These are phyloP conservation scores for Leptopilina clavipes DNA, from an alignment of 1,140 invertebrate genomes.

Conservation along the genomic window DNA sequence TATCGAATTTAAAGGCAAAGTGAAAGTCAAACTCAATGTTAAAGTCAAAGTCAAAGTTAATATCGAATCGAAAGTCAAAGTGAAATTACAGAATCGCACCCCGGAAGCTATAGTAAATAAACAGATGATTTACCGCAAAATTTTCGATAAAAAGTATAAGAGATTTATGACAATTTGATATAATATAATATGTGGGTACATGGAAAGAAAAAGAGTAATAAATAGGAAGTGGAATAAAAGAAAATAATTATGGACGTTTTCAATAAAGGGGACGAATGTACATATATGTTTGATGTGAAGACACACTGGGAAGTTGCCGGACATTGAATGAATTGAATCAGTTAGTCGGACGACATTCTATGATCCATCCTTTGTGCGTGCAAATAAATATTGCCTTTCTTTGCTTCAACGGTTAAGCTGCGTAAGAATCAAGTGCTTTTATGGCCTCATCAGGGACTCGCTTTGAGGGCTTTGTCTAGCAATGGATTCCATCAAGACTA, in stretches of 20 bases:
- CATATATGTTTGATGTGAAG: constrained; percentile 35
- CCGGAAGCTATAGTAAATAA: too few species aligned
- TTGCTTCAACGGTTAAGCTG: constrained; percentile 61
- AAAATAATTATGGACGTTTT: constrained; percentile 15
- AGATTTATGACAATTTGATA: too few species aligned
- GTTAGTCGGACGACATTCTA: constrained; percentile 70
- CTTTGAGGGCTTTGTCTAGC: constrained; percentile 68
- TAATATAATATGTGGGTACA: too few species aligned
- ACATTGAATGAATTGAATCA: constrained; percentile 71
- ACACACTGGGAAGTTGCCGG: constrained; percentile 62
- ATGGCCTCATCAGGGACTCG: constrained; percentile 64
- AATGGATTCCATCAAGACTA: constrained; percentile 68
- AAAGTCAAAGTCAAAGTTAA: too few species aligned
- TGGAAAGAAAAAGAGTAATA: background rate
- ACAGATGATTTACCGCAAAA: too few species aligned
- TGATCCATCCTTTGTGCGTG: constrained; percentile 73
- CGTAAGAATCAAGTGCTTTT: constrained; percentile 66
- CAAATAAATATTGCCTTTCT: constrained; percentile 68
- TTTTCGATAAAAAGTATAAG: too few species aligned
- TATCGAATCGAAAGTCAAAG: too few species aligned
- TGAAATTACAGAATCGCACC: too few species aligned
- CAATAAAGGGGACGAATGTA: background rate
- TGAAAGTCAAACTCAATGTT: too few species aligned
- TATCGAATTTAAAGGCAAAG: too few species aligned
- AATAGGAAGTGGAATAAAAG: constrained; percentile 14